Percentiles rank a stretch among this genome's conserved stretches.
phyloP scores from a whole-genome alignment of 2,888 invertebrate genomes.

The Pemphredon lugubris region DNA sequence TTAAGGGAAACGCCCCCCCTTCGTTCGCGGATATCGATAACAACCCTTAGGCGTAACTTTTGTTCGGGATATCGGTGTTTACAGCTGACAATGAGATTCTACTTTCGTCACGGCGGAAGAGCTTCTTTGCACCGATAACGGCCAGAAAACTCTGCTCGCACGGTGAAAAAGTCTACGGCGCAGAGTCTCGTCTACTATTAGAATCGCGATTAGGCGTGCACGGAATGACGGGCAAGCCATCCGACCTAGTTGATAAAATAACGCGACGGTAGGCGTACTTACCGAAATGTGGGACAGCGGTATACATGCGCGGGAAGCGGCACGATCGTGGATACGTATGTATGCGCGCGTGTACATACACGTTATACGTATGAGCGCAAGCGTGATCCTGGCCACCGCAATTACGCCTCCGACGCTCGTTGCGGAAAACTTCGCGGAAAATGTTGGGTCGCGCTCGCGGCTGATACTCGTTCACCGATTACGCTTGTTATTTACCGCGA shows the following conservation, averaged over 20 bases:
- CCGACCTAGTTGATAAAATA: slow-evolving; percentile 52
- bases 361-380: no score
- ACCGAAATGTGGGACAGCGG: slow-evolving; percentile 61
- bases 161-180: slow-evolving; percentile 4
- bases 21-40: no score
- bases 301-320: slow-evolving; percentile 54
- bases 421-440: slow-evolving; percentile 16
- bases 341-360: no score
- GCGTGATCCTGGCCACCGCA: slow-evolving; percentile 25
- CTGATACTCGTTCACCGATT: no score
- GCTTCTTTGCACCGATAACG: no score
- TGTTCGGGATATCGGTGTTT: no score
- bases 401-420: slow-evolving; percentile 8
- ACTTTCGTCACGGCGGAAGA: no score
- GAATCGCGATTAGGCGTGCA: slow-evolving; percentile 44
- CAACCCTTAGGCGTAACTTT: no score
- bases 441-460: no score
- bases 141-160: slow-evolving; percentile 18
- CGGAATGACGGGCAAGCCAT: slow-evolving; percentile 32
- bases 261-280: slow-evolving; percentile 44
- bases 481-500: no score
- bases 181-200: background rate
- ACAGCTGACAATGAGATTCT: no score
- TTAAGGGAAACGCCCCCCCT: no score
- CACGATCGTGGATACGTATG: slow-evolving; percentile 41